Percentiles rank a stretch among this genome's conserved stretches.
These are phyloP conservation scores for Amblyteles armatorius DNA, from an alignment of 2,888 invertebrate genomes.

Conservation along the genomic window DNA sequence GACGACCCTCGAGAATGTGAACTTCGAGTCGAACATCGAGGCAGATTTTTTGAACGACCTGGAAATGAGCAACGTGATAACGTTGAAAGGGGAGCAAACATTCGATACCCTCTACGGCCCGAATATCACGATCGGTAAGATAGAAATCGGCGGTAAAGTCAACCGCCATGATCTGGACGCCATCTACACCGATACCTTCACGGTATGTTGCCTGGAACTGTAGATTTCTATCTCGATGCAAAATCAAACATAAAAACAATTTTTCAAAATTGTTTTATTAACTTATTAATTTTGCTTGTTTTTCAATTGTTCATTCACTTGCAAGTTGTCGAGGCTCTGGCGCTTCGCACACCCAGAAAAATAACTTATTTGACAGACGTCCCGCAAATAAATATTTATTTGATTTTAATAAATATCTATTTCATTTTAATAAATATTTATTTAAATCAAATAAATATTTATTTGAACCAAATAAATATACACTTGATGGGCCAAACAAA, in stretches of 20 bases:
- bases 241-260: neutral
- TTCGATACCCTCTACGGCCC: slow-evolving; percentile 82
- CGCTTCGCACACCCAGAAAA: no score
- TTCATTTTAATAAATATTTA: no score
- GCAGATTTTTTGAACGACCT: slow-evolving; percentile 85
- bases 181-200: slow-evolving; percentile 85
- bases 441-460: no score
- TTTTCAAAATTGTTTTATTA: neutral
- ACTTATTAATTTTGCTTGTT: neutral
- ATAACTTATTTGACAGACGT: no score
- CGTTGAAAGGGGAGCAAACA: slow-evolving; percentile 84
- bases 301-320: no score
- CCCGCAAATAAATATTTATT: neutral
- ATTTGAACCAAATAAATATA: no score
- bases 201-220: slow-evolving; percentile 82
- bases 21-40: slow-evolving; percentile 83
- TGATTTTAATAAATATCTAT: neutral
- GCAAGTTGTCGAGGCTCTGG: no score
- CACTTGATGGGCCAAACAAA: neutral
- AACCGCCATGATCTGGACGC: slow-evolving; percentile 84
- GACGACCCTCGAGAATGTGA: slow-evolving; percentile 83
- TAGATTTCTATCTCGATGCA: neutral
- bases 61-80: slow-evolving; percentile 84
- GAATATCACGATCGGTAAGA: slow-evolving; percentile 77
- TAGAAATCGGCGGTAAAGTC: slow-evolving; percentile 76